These are phyloP conservation scores for Calliscelio sp. DNA, from an alignment of 2,888 invertebrate genomes.

Conservation along the genomic window DNA sequence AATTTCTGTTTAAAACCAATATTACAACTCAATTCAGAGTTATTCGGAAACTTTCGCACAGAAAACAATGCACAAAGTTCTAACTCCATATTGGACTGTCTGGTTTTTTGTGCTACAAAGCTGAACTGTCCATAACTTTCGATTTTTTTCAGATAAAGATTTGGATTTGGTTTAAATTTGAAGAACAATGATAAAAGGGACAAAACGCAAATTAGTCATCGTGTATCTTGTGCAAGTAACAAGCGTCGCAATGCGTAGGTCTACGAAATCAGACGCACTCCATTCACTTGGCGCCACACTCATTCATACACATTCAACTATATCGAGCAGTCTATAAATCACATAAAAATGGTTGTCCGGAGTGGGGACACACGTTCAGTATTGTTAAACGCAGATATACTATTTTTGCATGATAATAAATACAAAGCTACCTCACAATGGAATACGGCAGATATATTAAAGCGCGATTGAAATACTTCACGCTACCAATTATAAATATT, in stretches of 20 bases:
- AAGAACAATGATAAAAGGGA: slow-evolving; percentile 54
- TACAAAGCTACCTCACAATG: slow-evolving; percentile 60
- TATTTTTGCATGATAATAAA: slow-evolving; percentile 66
- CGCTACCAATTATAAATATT: slow-evolving; percentile 53
- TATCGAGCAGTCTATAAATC: slow-evolving; percentile 69
- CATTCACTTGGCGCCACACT: slow-evolving; percentile 86
- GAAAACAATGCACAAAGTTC: too few species aligned
- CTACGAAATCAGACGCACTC: slow-evolving; percentile 84
- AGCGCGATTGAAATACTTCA: slow-evolving; percentile 53
- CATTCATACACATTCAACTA: slow-evolving; percentile 82
- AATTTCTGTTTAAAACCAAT: too few species aligned
- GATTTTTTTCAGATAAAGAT: not conserved
- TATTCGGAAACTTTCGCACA: too few species aligned
- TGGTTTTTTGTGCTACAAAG: not conserved
- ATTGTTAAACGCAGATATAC: slow-evolving; percentile 65
- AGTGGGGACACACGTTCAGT: slow-evolving; percentile 27
- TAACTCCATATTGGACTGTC: too few species aligned
- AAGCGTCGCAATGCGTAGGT: slow-evolving; percentile 79
- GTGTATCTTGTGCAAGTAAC: slow-evolving; percentile 69
- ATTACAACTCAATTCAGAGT: too few species aligned
- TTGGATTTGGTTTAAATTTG: slow-evolving; percentile 4
- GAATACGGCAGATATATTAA: slow-evolving; percentile 52
- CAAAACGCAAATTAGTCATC: slow-evolving; percentile 82
- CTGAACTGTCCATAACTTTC: not conserved
- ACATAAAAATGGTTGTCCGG: slow-evolving; percentile 48